phyloP scores from a whole-genome alignment of 2,113 vertebrate genomes.

The Danionella cerebrum region DNA sequence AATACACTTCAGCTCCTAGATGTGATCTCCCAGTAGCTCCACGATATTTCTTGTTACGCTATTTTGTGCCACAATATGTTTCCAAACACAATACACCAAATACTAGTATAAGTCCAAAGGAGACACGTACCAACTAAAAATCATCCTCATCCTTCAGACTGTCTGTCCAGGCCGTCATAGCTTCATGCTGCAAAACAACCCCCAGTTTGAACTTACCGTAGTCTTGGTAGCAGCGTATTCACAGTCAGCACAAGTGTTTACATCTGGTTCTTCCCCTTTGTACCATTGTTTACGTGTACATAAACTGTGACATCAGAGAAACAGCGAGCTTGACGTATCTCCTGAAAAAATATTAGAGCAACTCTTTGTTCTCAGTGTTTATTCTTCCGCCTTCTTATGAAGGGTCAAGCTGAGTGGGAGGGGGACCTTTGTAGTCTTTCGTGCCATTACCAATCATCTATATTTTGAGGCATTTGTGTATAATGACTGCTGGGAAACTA shows the following conservation, averaged over 20 bases:
- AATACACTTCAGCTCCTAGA: no score
- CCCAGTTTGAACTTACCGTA: no score
- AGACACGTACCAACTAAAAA: no score
- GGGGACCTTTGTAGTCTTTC: not conserved
- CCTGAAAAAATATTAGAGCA: conserved; percentile 28
- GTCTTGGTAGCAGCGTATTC: no score
- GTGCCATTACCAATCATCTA: not conserved
- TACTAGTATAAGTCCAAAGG: no score
- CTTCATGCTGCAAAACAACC: no score
- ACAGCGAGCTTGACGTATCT: conserved; percentile 38
- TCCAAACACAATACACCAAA: no score
- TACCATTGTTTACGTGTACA: conserved; percentile 58
- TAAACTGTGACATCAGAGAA: conserved; percentile 57
- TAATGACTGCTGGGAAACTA: not conserved
- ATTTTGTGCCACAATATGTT: no score
- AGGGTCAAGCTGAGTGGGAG: not conserved
- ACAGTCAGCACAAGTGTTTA: conserved; percentile 58
- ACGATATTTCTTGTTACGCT: no score
- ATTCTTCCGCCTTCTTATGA: not conserved
- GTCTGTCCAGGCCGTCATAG: not conserved
- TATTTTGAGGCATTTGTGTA: not conserved
- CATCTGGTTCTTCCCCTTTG: conserved; percentile 40
- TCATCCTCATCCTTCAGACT: not conserved
- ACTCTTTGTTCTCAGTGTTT: conserved; percentile 12
- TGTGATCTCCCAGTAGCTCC: no score